Percentiles rank a stretch among this genome's conserved stretches.
phyloP scores from a whole-genome alignment of 2,888 invertebrate genomes.

The Sarcophaga rosellei region DNA sequence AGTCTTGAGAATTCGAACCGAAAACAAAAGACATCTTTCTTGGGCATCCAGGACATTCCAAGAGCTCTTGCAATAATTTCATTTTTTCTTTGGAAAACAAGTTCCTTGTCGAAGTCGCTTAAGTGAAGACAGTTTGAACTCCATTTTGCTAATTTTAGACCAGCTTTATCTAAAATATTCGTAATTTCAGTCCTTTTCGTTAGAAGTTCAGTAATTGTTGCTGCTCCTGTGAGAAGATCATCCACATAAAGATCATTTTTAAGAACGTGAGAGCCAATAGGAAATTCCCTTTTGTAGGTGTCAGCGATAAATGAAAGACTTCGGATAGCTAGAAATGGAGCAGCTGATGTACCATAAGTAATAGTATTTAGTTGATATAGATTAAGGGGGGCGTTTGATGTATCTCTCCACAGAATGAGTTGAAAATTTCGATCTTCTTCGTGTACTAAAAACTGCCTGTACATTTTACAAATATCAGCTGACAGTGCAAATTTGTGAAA shows the following conservation, averaged over 20 bases:
- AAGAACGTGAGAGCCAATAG: background rate
- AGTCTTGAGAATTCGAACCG: conserved; percentile 35
- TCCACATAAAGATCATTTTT: conserved; percentile 17
- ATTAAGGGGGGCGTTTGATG: too few species aligned
- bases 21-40: conserved; percentile 32
- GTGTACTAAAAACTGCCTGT: conserved; percentile 11
- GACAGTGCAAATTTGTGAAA: conserved; percentile 19
- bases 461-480: too few species aligned
- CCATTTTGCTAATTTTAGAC: conserved; percentile 1
- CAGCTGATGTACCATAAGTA: too few species aligned
- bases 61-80: background rate
- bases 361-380: too few species aligned
- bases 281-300: background rate
- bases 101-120: background rate
- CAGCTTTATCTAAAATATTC: conserved; percentile 6
- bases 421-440: conserved; percentile 43
- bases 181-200: background rate
- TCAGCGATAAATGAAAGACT: too few species aligned
- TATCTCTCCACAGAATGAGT: conserved; percentile 29
- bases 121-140: conserved; percentile 1
- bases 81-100: too few species aligned
- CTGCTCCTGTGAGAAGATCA: conserved; percentile 28
- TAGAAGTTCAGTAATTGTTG: background rate
- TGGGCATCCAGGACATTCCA: conserved; percentile 25
- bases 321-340: too few species aligned